Percentiles rank a stretch among this genome's conserved stretches.
Conservation (phyloP, 2,113 vertebrate species). For the Strix aluco region DNA sequence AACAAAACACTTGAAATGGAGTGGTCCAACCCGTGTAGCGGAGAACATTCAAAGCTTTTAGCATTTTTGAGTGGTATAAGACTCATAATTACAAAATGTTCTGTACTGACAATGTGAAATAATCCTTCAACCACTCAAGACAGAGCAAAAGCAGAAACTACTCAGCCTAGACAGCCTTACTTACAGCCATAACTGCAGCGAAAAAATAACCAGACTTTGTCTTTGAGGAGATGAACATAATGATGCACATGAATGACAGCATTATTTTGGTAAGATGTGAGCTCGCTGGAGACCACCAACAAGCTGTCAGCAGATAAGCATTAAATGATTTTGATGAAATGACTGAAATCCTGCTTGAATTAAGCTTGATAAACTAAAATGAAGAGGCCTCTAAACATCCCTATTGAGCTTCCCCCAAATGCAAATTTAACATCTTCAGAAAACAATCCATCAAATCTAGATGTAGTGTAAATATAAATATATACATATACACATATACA, state of each 20-base stretch:
- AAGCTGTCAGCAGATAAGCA: background rate
- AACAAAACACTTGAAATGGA: background rate
- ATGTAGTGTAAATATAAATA: background rate
- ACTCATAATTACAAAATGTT: background rate
- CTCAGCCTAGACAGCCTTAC: background rate
- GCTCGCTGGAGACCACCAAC: background rate
- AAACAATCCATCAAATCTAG: background rate
- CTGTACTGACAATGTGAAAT: background rate
- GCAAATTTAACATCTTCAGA: background rate
- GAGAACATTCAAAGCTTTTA: background rate
- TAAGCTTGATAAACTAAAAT: background rate
- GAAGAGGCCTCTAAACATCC: background rate
- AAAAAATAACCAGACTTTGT: background rate
- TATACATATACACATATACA: background rate
- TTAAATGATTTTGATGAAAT: background rate
- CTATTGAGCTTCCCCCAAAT: background rate
- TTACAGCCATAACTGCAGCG: background rate
- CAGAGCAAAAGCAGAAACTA: background rate
- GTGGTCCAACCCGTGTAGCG: background rate
- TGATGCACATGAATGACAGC: background rate
- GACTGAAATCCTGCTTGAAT: background rate
- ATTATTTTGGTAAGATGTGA: background rate
- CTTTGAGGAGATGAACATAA: background rate
- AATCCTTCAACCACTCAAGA: background rate
- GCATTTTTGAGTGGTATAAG: background rate